Evolutionary conservation across 1,140 invertebrate genomes (phyloP), one percentile per base, ranked within the genome.

Genomic region (Drosophila truncata): DNA sequence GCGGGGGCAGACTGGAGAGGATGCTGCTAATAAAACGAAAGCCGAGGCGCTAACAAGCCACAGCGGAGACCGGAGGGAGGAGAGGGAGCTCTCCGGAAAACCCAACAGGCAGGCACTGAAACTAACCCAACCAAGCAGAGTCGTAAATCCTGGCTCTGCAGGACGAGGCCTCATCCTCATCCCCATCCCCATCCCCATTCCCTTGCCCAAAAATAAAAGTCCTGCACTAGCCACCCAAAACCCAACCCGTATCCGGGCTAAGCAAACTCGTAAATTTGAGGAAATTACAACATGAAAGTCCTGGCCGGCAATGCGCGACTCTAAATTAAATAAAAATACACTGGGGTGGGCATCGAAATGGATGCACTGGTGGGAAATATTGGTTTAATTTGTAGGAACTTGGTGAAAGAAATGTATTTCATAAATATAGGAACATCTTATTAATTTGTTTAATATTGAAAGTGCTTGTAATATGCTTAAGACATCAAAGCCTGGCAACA

Each of bases 211-310:
- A 47, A 72, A 72, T 50, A 77, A 60, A 29, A 20, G 18, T 35
- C 49, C 69, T 60, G 41, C 29, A 55, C 39, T 58, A 42, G 54
- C 37, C 52, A 47, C 33, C 50, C 50, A 16, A 23, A 37, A 46
- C 6, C 54, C 60, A 61, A 57, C 57, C 75, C 73, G 57, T 29
- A 64, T 62, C 66, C 66, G 42, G 58, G 61, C 78, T 73, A 80
- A 88, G 73, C 78, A 84, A 84, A 81, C 80, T 88, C 84, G 84
- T 88, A 88, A 88, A 88, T 88, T 88, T 75, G 50, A 59, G 80
- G 80, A 88, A 88, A 88, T 88, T 88, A 88, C 84, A 88, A 90
- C 84, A 84, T 78, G 85, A 84, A 78, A 90, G 80, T 88, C 78
- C 63, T 57, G 50, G 57, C 59, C 54, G 52, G 76, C 47, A 70